Conservation (phyloP, 1,140 invertebrate genomes). For the Lamellibrachia luymesi region DNA sequence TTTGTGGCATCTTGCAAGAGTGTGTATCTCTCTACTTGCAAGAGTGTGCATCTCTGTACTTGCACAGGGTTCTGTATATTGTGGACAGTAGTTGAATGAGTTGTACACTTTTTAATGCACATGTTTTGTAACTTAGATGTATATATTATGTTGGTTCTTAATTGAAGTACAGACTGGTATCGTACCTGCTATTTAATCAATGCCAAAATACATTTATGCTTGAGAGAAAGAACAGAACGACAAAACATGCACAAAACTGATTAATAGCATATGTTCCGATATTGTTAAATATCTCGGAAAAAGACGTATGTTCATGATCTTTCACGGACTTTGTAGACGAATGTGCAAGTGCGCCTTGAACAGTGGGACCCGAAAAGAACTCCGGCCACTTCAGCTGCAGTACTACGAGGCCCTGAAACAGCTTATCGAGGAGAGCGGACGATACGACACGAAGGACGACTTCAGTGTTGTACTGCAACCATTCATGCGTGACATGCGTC, state of each 20-base stretch:
- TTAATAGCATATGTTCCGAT: neutral
- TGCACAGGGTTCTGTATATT: neutral
- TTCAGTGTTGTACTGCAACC: constrained; percentile 68
- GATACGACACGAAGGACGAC: constrained; percentile 63
- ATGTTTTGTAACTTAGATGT: neutral
- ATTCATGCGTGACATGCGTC: constrained; percentile 44
- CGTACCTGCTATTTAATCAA: too few species aligned
- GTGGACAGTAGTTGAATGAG: neutral
- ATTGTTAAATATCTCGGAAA: neutral
- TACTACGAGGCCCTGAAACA: constrained; percentile 38
- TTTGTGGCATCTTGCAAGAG: constrained; percentile 6
- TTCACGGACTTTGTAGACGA: neutral
- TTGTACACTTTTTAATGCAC: neutral
- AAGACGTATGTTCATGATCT: neutral
- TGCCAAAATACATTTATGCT: too few species aligned
- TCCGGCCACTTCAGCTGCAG: constrained; percentile 14
- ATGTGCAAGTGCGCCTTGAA: constrained; percentile 19
- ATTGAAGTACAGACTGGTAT: too few species aligned
- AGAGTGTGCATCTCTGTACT: neutral
- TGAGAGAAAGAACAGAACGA: neutral
- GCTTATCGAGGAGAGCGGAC: constrained; percentile 40
- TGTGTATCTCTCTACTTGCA: neutral
- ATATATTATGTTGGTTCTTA: too few species aligned
- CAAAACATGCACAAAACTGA: neutral
- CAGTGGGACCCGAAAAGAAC: neutral